Evolutionary conservation across 2,113 vertebrate genomes (phyloP).

Genomic region (cat (Felis catus)): F.catus_Fca126_mat1.0 CM031417.1:35128501-35129000

Average conservation of each 20-base stretch:
- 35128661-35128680: background rate
- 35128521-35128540: background rate
- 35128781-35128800: background rate
- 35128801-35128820: background rate
- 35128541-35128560: background rate
- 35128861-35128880: background rate
- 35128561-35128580: background rate
- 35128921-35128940: background rate
- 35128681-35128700: rapidly evolving
- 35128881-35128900: background rate
- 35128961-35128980: no score
- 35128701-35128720: background rate
- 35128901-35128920: no score
- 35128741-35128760: background rate
- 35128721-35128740: background rate
- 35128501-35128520: background rate
- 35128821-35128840: background rate
- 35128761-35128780: background rate
- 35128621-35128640: background rate
- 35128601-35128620: background rate
- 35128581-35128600: rapidly evolving
- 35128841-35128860: background rate
- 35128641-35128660: background rate
- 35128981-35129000: background rate
- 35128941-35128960: rapidly evolving